Evolutionary conservation across 2,888 invertebrate genomes (phyloP), one percentile per base, ranked within the genome.

Genomic region (Atethmia centrago): DNA sequence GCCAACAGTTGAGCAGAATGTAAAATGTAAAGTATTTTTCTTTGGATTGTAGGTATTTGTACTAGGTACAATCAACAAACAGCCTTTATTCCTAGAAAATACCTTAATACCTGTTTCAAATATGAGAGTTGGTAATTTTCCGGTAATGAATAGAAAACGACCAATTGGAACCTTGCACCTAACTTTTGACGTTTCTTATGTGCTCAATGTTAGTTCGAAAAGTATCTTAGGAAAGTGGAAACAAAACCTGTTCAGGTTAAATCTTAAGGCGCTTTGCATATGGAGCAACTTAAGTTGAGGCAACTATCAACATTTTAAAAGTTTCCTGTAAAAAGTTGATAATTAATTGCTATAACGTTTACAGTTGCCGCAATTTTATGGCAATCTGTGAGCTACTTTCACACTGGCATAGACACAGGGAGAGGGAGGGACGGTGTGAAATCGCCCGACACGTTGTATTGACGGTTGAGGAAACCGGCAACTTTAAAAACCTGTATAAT

Each of bases 11-110:
- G 4, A 8, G 3, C 55, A 42, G 56, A 56, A 45, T n/a, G 12
- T 45, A 45, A 63, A 55, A 53, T 40, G 82, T 80, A 72, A 68
- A 45, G 25, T 36, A 10, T 42, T 31, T 42, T 49, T 64, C 3
- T n/a, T 31, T 63, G 0, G 5, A 16, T 31, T 16, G 4, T 47
- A 31, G 63, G 9, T n/a, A 12, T 31, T 31, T 58, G 12, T 14
- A 28, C 8, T 28, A 19, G 12, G 12, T 62, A 63, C 21, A 63
- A 31, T 31, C 21, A 31, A 31, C 16, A 21, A 14, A 28, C 28
- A 47, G 21, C 28, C 12, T 42, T 10, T 61, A 25, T 19, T 25
- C 28, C 14, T 45, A 45, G 12, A 14, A 45, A 25, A 8, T 14
- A 63, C 21, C 5, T 21, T 14, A 28, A 8, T 25, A 61, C 16